Evolutionary conservation across 2,888 invertebrate species (phyloP).

Genomic region (Sphecodes monilicornis): DNA sequence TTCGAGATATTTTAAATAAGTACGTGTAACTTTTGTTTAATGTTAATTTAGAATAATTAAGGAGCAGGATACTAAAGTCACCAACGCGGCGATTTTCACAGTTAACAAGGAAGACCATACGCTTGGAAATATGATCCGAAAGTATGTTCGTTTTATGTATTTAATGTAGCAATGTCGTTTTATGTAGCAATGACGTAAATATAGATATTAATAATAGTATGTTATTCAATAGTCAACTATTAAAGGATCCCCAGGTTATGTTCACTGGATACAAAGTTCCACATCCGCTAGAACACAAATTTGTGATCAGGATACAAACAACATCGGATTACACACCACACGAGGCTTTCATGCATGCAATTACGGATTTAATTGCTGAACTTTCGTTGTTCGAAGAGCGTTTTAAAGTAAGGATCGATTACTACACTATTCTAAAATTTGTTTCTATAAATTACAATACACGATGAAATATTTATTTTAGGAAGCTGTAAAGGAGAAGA

Average conservation of each 20-base stretch:
- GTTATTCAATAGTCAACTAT: conserved; percentile 90
- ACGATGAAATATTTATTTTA: conserved; percentile 83
- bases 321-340: conserved; percentile 98
- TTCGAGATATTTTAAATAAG: not conserved
- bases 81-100: conserved; percentile 99
- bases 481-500: conserved; percentile 95
- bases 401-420: conserved; percentile 92
- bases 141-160: conserved; percentile 87
- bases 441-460: not conserved
- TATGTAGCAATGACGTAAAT: not conserved
- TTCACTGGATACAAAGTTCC: conserved; percentile 99
- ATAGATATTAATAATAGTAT: not conserved
- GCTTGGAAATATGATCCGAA: conserved; percentile 98
- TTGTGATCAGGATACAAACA: conserved; percentile 98
- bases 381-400: conserved; percentile 98
- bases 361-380: conserved; percentile 98
- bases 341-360: conserved; percentile 98
- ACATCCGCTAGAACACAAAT: conserved; percentile 99
- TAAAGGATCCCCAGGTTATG: conserved; percentile 98
- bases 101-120: conserved; percentile 99
- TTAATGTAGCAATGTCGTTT: not conserved
- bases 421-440: conserved; percentile 5
- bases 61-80: conserved; percentile 98
- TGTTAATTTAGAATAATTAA: conserved; percentile 91
- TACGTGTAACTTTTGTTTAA: conserved; percentile 20